phyloP scores from a whole-genome alignment of 2,113 vertebrate species.

The Cynopterus brachyotis region DNA sequence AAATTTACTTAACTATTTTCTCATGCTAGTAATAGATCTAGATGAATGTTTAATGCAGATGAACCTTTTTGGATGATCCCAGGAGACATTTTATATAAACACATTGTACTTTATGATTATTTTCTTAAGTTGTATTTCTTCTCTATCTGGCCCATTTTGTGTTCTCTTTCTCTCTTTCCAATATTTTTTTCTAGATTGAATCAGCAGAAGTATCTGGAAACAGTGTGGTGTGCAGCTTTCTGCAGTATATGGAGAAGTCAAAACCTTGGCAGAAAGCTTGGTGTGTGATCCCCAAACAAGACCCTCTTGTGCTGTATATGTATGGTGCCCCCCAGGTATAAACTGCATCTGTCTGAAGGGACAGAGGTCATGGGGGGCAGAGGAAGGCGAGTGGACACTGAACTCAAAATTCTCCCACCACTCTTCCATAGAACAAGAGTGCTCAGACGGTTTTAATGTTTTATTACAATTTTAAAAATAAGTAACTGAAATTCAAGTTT shows the following conservation, averaged over 20 bases:
- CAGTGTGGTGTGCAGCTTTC: slow-evolving; percentile 95
- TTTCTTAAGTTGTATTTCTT: neutral
- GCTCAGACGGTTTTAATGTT: neutral
- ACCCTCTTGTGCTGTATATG: slow-evolving; percentile 95
- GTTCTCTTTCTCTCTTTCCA: neutral
- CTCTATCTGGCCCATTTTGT: neutral
- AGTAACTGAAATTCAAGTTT: neutral
- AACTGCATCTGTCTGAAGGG: neutral
- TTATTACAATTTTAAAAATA: neutral
- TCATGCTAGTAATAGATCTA: neutral
- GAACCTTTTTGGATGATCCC: neutral
- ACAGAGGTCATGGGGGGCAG: too few species aligned
- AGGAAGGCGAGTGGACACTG: neutral
- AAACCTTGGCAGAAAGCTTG: slow-evolving; percentile 97
- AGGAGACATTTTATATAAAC: too few species aligned
- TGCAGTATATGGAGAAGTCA: slow-evolving; percentile 96
- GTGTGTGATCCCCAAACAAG: slow-evolving; percentile 97
- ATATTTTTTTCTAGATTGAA: slow-evolving; percentile 88
- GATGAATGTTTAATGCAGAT: neutral
- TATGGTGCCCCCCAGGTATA: slow-evolving; percentile 96
- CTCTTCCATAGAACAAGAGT: neutral
- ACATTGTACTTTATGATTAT: too few species aligned
- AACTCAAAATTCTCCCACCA: neutral
- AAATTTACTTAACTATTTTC: neutral
- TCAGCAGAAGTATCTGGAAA: slow-evolving; percentile 95